Base-by-base conservation (phyloP, 2,797 vertebrate genomes). In the Morelia viridis region DNA sequence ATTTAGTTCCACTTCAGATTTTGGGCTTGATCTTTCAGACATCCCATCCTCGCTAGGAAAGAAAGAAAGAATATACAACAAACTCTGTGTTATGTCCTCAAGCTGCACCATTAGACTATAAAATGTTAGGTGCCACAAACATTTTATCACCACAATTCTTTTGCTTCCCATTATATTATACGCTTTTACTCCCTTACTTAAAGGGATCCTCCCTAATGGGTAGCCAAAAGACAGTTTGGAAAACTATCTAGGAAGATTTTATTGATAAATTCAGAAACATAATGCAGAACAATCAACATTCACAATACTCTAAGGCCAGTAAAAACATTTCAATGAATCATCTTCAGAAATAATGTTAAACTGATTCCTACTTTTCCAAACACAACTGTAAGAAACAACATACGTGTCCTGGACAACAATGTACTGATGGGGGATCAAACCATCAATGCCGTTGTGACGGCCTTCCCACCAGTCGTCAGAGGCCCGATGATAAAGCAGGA, bases 401-500 rank as follows among this genome's bases (percentile, higher is more conserved):
- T 98, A 99, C 99, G 96, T 98, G 98, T 99, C 99, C 96, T 99
- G 99, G 84, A 99, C 96, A 93, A 99, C 97, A 84, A 99, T 99
- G 96, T 99, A 99, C 97, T 99, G 99, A 93, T 99, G 99, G 0
- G 99, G 98, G 93, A 99, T 98, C 90, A 99, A 98, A 85, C 99
- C 99, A 0, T 98, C 98, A 24, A 98, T 94, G 24, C 98, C 98
- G 0, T 99, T 99, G 97, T 99, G 98, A 9, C 98, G 97, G 1
- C 99, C 99, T 96, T 99, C 98, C 99, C 99, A 99, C 99, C 99
- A 99, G 97, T 99, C 99, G 0, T 98, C 98, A 0, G 99, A 99
- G 62, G 98, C 99, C 7, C 99, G 97, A 92, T 98, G 98, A 95
- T 97, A 99, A 8, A 99, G 98, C 17, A 99, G 96, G 95, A 99